A percentile compares a stretch with the other conserved stretches of the same genome.
Conservation (phyloP, 2,113 vertebrate genomes). For the Galemys pyrenaicus region DNA sequence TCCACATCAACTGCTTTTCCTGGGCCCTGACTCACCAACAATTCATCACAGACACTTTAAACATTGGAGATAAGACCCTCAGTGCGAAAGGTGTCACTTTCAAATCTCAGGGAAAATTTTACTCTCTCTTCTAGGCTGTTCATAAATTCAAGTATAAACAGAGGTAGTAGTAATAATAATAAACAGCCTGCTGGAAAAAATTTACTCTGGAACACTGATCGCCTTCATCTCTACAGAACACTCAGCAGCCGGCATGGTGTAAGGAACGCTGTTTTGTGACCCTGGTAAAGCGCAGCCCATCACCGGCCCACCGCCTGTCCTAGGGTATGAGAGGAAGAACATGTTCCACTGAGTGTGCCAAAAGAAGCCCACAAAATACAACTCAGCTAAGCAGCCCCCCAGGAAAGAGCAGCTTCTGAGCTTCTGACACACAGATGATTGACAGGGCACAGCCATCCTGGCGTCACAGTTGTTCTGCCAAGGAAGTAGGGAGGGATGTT, state of each 20-base stretch:
- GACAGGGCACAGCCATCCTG: background rate
- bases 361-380: background rate
- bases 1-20: background rate
- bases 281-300: background rate
- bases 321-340: background rate
- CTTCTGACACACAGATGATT: background rate
- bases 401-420: background rate
- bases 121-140: background rate
- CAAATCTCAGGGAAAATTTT: background rate
- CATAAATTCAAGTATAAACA: background rate
- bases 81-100: background rate
- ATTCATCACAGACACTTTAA: background rate
- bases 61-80: background rate
- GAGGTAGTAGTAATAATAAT: background rate
- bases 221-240: background rate
- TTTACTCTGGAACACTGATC: background rate
- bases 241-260: too few species aligned
- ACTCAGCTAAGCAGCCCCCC: background rate
- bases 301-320: background rate
- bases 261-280: background rate
- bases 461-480: fast-evolving
- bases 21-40: background rate
- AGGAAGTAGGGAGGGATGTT: background rate
- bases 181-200: background rate
- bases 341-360: background rate